Percentiles rank a stretch among this genome's conserved stretches.
These are phyloP conservation scores for Plagodis pulveraria DNA, from an alignment of 2,888 invertebrate genomes.

Conservation along the genomic window DNA sequence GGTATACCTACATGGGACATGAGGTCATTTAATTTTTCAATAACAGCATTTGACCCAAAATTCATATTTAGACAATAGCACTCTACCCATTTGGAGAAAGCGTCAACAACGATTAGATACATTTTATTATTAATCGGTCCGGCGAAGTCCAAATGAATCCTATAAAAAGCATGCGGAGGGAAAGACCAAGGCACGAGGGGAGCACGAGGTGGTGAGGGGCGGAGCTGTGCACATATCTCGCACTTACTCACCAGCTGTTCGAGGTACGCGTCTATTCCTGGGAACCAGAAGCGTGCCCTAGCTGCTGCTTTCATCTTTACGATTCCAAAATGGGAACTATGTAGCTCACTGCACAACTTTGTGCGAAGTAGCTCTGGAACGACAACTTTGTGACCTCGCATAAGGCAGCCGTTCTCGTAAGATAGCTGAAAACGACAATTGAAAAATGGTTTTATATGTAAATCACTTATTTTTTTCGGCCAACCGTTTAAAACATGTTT, in stretches of 20 bases:
- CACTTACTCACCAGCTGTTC: conserved; percentile 16
- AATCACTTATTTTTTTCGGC: neutral
- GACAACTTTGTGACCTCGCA: neutral
- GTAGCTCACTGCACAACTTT: neutral
- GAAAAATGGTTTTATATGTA: neutral
- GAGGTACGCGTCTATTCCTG: conserved; percentile 29
- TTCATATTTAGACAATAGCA: neutral
- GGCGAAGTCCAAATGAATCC: neutral
- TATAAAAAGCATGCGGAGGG: conserved; percentile 13
- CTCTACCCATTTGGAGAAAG: neutral
- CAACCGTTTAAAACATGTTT: neutral
- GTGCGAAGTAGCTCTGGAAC: neutral
- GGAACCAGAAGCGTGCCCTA: conserved; percentile 36
- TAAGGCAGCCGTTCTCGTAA: neutral
- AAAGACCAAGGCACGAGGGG: conserved; percentile 22
- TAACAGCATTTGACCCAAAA: conserved; percentile 3
- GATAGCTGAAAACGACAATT: neutral
- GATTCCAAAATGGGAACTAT: conserved; percentile 8
- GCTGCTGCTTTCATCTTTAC: conserved; percentile 31
- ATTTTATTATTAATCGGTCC: neutral
- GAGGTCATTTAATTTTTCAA: conserved; percentile 8
- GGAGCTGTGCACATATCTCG: neutral
- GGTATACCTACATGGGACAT: conserved; percentile 18
- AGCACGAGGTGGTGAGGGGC: conserved; percentile 5
- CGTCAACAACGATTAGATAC: neutral